Evolutionary conservation across 2,797 vertebrate genomes (phyloP).

Genomic region (Lagocephalus sceleratus): DNA sequence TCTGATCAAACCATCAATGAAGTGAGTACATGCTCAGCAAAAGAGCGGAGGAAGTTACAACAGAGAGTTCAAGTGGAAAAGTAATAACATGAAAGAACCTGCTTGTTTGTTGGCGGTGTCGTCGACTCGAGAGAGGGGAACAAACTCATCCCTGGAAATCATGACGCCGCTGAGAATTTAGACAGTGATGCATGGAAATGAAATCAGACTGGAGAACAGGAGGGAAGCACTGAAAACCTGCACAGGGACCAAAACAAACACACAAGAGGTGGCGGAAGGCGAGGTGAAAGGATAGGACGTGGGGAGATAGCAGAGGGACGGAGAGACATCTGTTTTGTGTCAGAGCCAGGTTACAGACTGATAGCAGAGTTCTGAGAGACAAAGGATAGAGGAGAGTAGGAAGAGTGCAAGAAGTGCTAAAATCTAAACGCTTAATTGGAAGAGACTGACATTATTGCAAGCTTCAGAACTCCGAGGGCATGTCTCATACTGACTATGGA

Average conservation of each 20-base stretch:
- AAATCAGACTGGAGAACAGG: slow-evolving; percentile 6
- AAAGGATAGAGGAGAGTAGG: slow-evolving; percentile 37
- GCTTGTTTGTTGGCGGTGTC: slow-evolving; percentile 12
- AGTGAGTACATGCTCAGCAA: not conserved
- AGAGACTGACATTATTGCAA: slow-evolving; percentile 55
- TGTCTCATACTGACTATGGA: slow-evolving; percentile 7
- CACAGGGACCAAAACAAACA: slow-evolving; percentile 10
- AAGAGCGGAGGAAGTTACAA: not conserved
- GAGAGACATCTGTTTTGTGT: slow-evolving; percentile 70
- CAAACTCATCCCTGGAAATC: slow-evolving; percentile 32
- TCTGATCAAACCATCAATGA: slow-evolving; percentile 15
- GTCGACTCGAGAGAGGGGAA: slow-evolving; percentile 37
- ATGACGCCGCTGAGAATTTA: slow-evolving; percentile 15
- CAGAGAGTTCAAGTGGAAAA: slow-evolving; percentile 17
- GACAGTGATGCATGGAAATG: slow-evolving; percentile 1
- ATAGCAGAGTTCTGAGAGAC: slow-evolving; percentile 46
- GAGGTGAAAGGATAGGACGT: slow-evolving; percentile 28
- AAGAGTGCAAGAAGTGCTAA: slow-evolving; percentile 50
- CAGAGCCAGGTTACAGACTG: slow-evolving; percentile 61
- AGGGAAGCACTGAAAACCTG: slow-evolving; percentile 6
- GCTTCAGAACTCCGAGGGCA: slow-evolving; percentile 33
- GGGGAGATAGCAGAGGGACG: slow-evolving; percentile 44
- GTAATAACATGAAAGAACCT: slow-evolving; percentile 19
- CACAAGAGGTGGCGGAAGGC: slow-evolving; percentile 37
- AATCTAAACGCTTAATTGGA: slow-evolving; percentile 55